Conservation (phyloP, 2,888 invertebrate species). For the Brachypalpus laphriformis region DNA sequence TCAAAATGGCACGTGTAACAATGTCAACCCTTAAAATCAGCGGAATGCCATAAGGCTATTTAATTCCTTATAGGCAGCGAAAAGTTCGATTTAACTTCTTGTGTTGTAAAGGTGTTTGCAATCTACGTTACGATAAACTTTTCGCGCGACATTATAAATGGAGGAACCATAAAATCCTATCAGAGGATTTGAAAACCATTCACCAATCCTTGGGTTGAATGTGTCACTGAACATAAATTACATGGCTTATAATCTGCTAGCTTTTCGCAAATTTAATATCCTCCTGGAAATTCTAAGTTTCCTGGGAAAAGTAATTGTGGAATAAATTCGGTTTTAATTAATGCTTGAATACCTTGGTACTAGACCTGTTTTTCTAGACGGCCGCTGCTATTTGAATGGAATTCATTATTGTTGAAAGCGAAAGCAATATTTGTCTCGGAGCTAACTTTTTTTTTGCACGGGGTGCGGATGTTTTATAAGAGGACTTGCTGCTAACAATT, state of each 20-base stretch:
- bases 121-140: background rate
- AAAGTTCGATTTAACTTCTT: background rate
- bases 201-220: background rate
- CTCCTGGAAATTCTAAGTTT: background rate
- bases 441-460: too few relatives aligned
- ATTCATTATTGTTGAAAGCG: too few relatives aligned
- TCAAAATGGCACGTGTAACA: background rate
- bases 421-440: too few relatives aligned
- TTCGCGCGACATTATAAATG: background rate
- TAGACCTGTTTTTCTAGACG: background rate
- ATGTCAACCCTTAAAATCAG: background rate
- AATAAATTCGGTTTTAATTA: conserved; percentile 1
- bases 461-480: too few relatives aligned
- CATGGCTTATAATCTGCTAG: background rate
- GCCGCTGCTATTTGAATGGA: too few relatives aligned
- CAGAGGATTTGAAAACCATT: background rate
- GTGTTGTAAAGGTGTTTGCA: background rate
- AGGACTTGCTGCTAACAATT: too few relatives aligned
- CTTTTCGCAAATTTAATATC: background rate
- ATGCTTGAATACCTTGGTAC: background rate
- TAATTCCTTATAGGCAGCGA: background rate
- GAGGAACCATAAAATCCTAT: background rate
- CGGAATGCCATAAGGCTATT: background rate
- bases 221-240: background rate
- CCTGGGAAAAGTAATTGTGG: background rate